Percentiles rank a stretch among this genome's conserved stretches.
Evolutionary conservation across 2,888 invertebrate genomes (phyloP).

Genomic region (Timandra comae): DNA sequence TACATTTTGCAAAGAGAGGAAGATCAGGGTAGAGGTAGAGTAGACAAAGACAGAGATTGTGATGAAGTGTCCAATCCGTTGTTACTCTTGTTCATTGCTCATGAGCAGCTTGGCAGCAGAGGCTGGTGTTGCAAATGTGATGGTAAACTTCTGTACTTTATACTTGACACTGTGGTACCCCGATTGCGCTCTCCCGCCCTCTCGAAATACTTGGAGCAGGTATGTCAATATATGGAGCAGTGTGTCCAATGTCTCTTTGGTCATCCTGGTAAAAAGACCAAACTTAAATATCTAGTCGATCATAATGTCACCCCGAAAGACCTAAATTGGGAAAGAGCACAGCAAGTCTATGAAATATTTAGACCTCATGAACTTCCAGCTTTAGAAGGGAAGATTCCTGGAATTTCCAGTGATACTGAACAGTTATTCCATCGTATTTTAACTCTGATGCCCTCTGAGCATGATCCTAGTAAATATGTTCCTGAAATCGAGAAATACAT

Average conservation of each 20-base stretch:
- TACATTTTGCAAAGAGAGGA: constrained; percentile 85
- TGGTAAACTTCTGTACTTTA: constrained; percentile 87
- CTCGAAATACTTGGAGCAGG: constrained; percentile 79
- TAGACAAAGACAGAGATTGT: constrained; percentile 55
- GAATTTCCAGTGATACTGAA: constrained; percentile 90
- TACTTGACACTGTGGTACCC: constrained; percentile 84
- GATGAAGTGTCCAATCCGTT: constrained; percentile 84
- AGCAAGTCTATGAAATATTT: constrained; percentile 87
- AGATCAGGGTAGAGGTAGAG: constrained; percentile 78
- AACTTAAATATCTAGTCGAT: constrained; percentile 79
- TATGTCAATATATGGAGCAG: constrained; percentile 90
- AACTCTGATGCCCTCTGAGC: constrained; percentile 80
- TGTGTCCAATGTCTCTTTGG: constrained; percentile 89
- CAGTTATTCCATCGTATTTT: constrained; percentile 83
- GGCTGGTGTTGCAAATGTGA: constrained; percentile 88
- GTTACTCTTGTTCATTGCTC: constrained; percentile 86
- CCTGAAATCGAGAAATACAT: constrained; percentile 82
- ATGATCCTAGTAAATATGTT: constrained; percentile 79
- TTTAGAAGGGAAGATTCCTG: constrained; percentile 84
- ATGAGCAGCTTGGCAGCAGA: constrained; percentile 86
- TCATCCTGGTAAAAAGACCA: constrained; percentile 83
- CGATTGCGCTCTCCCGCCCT: constrained; percentile 81
- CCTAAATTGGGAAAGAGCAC: constrained; percentile 84
- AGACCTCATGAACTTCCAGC: constrained; percentile 87
- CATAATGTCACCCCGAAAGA: constrained; percentile 84